Percentiles rank a stretch among this genome's conserved stretches.
Evolutionary conservation across 2,113 vertebrate species (phyloP).

Genomic region (Gymnogyps californianus): DNA sequence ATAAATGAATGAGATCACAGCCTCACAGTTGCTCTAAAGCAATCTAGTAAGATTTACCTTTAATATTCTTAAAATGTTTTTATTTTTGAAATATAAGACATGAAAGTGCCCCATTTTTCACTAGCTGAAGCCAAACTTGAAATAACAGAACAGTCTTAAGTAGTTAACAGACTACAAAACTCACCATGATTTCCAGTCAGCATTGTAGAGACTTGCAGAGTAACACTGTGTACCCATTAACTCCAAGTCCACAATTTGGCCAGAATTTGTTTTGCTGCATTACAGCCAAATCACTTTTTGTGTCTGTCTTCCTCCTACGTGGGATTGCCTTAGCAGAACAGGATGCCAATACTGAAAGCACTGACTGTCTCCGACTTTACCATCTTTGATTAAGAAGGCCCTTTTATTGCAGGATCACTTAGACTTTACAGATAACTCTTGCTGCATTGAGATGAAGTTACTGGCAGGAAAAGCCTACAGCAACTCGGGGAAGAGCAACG

Average conservation of each 20-base stretch:
- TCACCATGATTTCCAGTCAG: constrained; percentile 58
- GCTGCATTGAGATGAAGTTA: constrained; percentile 54
- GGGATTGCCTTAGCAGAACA: constrained; percentile 45
- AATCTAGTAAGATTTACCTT: neutral
- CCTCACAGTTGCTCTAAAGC: neutral
- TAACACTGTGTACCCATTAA: constrained; percentile 73
- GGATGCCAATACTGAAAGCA: constrained; percentile 59
- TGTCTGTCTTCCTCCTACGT: constrained; percentile 57
- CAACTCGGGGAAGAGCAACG: neutral
- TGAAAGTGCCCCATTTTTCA: constrained; percentile 30
- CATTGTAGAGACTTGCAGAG: constrained; percentile 9
- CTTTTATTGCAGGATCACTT: constrained; percentile 54
- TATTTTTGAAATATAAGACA: neutral
- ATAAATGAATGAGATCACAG: constrained; percentile 31
- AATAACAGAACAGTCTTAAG: neutral
- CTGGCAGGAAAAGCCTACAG: constrained; percentile 36
- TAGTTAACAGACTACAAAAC: constrained; percentile 31
- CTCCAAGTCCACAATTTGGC: constrained; percentile 53
- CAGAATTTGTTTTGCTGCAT: constrained; percentile 62
- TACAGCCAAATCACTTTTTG: constrained; percentile 56
- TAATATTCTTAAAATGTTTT: constrained; percentile 11
- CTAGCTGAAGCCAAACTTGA: neutral
- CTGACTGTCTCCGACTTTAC: constrained; percentile 42
- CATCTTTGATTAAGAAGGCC: constrained; percentile 54
- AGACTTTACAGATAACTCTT: constrained; percentile 47